Percentiles rank a stretch among this genome's conserved stretches.
These are phyloP conservation scores for Cosmopolites sordidus DNA, from an alignment of 2,888 invertebrate species.

Conservation along the genomic window DNA sequence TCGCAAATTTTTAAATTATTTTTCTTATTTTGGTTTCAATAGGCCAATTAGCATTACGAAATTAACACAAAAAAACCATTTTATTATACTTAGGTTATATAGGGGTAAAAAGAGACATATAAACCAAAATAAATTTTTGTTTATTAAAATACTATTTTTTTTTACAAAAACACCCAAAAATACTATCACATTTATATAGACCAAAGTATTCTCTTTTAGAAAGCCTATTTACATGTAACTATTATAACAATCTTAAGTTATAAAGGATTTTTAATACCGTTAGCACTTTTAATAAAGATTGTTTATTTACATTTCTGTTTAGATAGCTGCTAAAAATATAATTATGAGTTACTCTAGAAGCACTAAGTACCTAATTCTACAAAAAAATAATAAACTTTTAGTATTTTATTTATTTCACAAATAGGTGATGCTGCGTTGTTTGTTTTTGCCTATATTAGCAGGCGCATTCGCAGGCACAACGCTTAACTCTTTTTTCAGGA, in stretches of 20 bases:
- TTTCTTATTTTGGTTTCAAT: too few relatives aligned
- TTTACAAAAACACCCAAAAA: slow-evolving; percentile 1
- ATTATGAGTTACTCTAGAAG: slow-evolving; percentile 11
- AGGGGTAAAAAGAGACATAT: background rate
- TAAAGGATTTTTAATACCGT: background rate
- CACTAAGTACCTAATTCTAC: slow-evolving; percentile 13
- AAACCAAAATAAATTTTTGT: slow-evolving; percentile 1
- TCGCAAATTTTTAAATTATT: too few relatives aligned
- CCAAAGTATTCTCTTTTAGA: background rate
- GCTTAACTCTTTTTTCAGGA: slow-evolving; percentile 63
- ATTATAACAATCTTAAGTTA: slow-evolving; percentile 11
- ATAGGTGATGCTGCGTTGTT: background rate
- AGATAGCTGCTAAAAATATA: background rate
- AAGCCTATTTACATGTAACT: slow-evolving; percentile 15
- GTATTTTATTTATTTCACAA: slow-evolving; percentile 1
- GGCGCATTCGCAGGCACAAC: slow-evolving; percentile 73
- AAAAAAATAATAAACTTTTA: slow-evolving; percentile 4
- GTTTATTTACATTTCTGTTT: background rate
- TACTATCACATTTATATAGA: background rate
- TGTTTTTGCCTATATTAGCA: slow-evolving; percentile 47
- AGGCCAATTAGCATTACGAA: too few relatives aligned
- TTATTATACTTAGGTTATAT: too few relatives aligned
- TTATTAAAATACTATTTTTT: background rate
- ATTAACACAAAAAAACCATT: too few relatives aligned
- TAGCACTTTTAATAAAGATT: background rate